A percentile compares a stretch with the other conserved stretches of the same genome.
Evolutionary conservation across 2,888 invertebrate species (phyloP).

Genomic region (Aradus depressus): DNA sequence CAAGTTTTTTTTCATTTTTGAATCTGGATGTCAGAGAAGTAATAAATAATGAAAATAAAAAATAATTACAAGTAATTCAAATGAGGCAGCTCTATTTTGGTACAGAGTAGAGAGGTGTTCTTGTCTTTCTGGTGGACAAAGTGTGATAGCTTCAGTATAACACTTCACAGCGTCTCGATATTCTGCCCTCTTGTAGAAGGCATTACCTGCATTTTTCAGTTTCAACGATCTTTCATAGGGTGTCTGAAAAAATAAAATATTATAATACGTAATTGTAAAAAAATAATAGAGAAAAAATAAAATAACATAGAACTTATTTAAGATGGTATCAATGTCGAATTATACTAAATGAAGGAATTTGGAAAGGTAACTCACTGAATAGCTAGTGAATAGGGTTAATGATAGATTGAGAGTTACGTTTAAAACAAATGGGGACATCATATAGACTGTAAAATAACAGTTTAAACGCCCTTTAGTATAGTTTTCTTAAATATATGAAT

Average conservation of each 20-base stretch:
- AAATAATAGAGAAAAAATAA: too few relatives aligned
- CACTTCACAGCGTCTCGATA: conserved; percentile 81
- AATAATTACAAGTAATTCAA: conserved; percentile 63
- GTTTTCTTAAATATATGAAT: too few relatives aligned
- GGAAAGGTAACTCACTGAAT: too few relatives aligned
- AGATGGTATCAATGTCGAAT: not conserved
- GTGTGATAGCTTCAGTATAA: conserved; percentile 88
- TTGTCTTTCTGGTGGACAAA: conserved; percentile 62
- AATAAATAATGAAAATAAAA: not conserved
- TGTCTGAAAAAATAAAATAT: conserved; percentile 36
- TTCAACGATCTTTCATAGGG: conserved; percentile 63
- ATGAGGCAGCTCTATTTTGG: conserved; percentile 91
- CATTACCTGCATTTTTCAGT: conserved; percentile 81
- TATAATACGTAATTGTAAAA: too few relatives aligned
- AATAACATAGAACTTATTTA: too few relatives aligned
- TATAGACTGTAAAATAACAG: too few relatives aligned
- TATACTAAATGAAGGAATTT: not conserved
- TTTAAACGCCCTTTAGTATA: too few relatives aligned
- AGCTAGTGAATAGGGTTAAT: too few relatives aligned
- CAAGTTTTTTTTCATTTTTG: too few relatives aligned
- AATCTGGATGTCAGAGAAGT: too few relatives aligned
- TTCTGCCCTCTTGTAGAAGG: conserved; percentile 70
- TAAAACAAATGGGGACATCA: too few relatives aligned
- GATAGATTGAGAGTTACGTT: too few relatives aligned
- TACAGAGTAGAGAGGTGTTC: conserved; percentile 80